Evolutionary conservation across 2,113 vertebrate genomes (phyloP), one percentile per base, ranked within the genome.

Genomic region (Melanerpes formicivorus): DNA sequence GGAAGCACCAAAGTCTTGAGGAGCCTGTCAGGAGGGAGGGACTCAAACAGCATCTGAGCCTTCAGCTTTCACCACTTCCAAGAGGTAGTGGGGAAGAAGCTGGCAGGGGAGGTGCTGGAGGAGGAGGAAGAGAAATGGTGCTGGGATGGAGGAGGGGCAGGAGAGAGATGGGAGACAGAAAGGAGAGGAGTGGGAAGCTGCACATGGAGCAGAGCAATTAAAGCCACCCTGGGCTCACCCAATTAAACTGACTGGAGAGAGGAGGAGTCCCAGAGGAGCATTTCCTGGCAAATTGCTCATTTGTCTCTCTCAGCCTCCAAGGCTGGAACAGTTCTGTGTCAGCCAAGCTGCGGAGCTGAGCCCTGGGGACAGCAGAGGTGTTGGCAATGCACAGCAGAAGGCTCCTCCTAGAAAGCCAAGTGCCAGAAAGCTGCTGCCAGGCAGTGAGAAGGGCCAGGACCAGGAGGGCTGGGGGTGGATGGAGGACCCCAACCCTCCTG

Each of bases 21-120:
- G 87, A 90, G 74, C 72, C 55, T 90, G 86, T 80, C 90, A 94
- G 58, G 17, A 0, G 0, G n/a, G 71, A 89, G 75, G 18, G 74
- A 62, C 64, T 54, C 3, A 0, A 83, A 26, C 16, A 21, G 56
- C 88, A 26, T 69, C 92, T 73, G 76, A 70, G 87, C 80, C 90
- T 82, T 95, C 84, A 82, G 64, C 85, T 87, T 95, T 90, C 85
- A 83, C 93, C 64, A 63, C 88, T 95, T 90, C 59, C 54, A 78
- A 88, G 78, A 93, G 87, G 67, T 54, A 87, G 8, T 60, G 72
- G 46, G 64, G 34, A 21, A 14, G 14, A 80, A 80, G 37, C 44
- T 60, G 75, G 52, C 80, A 76, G 48, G 64, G 48, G 34, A 69
- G 71, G 76, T 56, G 78, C 52, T 64, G 80, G 8, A 80, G 69